Evolutionary conservation across 2,113 vertebrate genomes (phyloP), one percentile per base, ranked within the genome.

Genomic region (Clarias gariepinus): DNA sequence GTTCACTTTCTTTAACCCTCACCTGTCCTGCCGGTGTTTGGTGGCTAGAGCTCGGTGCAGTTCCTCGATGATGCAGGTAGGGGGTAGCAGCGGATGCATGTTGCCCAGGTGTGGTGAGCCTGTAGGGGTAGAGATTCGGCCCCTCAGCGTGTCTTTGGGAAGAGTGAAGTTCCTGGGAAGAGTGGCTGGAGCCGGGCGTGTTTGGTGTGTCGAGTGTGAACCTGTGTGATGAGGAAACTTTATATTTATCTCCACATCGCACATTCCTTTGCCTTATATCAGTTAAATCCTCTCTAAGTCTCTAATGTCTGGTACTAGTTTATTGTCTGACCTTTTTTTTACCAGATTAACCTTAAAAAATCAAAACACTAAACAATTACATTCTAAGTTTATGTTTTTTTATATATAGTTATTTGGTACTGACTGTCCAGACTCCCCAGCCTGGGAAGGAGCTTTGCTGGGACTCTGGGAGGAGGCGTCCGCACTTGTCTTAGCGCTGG

Each of bases 21-120:
- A 98, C 97, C 98, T 98, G 94, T 98, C 97, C 94, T 98, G 97
- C n/a, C 97, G 95, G 77, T 99, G 97, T 91, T 99, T 99, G 77
- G 96, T 96, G 91, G 98, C 98, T 92, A 99, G 94, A 0, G 98
- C 96, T 6, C 97, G 94, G 92, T 99, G 98, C 85, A 99, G 95
- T 91, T 99, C 98, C 92, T 99, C 98, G 2, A 99, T 99, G 93
- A 99, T 97, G 85, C 97, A 97, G 94, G 97, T 99, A 60, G 97
- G 97, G 66, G 97, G 97, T 92, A 98, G 95, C 79, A 96, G 97
- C 78, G 95, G 93, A 90, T 97, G 97, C 82, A 98, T 90, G 0
- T 94, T 78, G 71, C 96, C 94, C 5, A 97, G 94, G 89, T 97
- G 97, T 19, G 98, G 98, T 66, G 98, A 99, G 25, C 96, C 96